Conservation (phyloP, 35 echinoderm and acorn worm species). For the Hemicentrotus pulcherrimus region DNA sequence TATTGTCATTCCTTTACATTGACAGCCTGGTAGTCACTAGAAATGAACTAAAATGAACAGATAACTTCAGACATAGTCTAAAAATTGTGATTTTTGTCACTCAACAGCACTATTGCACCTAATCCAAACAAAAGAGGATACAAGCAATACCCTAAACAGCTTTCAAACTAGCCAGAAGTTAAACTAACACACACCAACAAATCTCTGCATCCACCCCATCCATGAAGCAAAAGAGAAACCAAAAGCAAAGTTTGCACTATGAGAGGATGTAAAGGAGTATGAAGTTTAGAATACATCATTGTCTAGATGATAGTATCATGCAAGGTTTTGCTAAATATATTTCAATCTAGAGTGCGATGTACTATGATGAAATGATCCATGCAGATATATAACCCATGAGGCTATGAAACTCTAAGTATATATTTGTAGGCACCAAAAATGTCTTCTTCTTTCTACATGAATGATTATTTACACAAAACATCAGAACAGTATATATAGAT, state of each 20-base stretch:
- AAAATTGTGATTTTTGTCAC: neutral
- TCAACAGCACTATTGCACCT: neutral
- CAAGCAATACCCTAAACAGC: neutral
- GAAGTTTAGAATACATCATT: neutral
- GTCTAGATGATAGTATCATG: neutral
- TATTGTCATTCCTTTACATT: too few species aligned
- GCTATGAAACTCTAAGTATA: neutral
- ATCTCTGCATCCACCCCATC: neutral
- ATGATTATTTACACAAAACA: neutral
- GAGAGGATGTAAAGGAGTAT: neutral
- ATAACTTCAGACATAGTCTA: too few species aligned
- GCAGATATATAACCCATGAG: neutral
- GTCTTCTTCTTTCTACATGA: neutral
- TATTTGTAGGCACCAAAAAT: neutral
- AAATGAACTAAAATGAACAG: too few species aligned
- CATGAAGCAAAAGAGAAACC: neutral
- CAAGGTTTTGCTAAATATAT: neutral
- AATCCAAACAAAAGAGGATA: neutral
- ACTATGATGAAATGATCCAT: neutral
- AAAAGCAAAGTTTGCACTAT: neutral
- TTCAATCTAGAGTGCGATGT: neutral
- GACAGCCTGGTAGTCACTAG: too few species aligned
- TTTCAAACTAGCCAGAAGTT: neutral
- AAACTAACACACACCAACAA: neutral
- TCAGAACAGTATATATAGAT: conserved; percentile 12